Percentiles rank a stretch among this genome's conserved stretches.
Conservation (phyloP, 1,140 invertebrate species). For the Latrodectus geometricus region DNA sequence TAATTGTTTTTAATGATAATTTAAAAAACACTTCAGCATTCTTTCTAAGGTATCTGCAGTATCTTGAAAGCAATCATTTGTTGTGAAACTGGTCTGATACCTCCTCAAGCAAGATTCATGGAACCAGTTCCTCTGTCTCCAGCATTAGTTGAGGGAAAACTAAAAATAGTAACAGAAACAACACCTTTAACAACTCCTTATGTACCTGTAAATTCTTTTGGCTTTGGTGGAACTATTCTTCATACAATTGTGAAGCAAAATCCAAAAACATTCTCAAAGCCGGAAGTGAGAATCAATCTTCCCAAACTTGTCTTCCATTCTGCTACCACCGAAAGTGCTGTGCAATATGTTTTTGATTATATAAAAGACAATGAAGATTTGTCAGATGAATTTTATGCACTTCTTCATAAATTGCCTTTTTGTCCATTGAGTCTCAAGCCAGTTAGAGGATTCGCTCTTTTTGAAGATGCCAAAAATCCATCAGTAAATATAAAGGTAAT, state of each 20-base stretch:
- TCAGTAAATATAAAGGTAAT: no score
- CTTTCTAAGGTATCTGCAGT: slow-evolving; percentile 62
- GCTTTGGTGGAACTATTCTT: slow-evolving; percentile 96
- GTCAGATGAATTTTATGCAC: not conserved
- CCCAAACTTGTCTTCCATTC: not conserved
- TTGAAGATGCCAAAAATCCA: no score
- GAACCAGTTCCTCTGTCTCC: slow-evolving; percentile 73
- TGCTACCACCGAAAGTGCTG: not conserved
- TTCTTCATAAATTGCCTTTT: slow-evolving; percentile 19
- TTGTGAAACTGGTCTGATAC: slow-evolving; percentile 71
- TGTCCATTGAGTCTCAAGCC: not conserved
- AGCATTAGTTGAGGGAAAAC: slow-evolving; percentile 78
- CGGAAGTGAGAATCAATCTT: not conserved
- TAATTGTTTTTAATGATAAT: no score
- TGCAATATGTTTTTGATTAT: not conserved
- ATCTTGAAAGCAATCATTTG: slow-evolving; percentile 71
- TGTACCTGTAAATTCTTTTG: slow-evolving; percentile 93
- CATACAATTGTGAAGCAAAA: slow-evolving; percentile 85
- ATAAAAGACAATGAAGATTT: not conserved
- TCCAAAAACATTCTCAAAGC: not conserved
- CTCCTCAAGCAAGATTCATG: slow-evolving; percentile 74
- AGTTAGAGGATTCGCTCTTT: not conserved
- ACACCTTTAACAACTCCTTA: slow-evolving; percentile 83
- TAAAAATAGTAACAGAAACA: slow-evolving; percentile 74
- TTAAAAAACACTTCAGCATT: no score